Percentiles rank a stretch among this genome's conserved stretches.
Conservation (phyloP, 2,113 vertebrate genomes). For the Corythoichthys haematopterus region DNA sequence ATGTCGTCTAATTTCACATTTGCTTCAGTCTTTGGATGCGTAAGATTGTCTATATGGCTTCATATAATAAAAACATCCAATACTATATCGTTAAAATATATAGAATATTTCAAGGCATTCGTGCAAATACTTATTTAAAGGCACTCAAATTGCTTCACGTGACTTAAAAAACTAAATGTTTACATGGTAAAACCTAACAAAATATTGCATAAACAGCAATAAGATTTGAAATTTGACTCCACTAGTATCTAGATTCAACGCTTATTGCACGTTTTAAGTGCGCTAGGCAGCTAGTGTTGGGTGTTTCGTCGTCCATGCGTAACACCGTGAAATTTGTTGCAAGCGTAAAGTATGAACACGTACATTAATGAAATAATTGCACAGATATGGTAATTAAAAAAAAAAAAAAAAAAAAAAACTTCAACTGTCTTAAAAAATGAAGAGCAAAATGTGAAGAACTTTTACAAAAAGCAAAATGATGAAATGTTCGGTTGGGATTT, state of each 20-base stretch:
- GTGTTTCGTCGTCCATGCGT: constrained; percentile 34
- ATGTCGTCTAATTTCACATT: constrained; percentile 45
- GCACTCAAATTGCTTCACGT: constrained; percentile 29
- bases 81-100: not conserved
- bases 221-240: constrained; percentile 19
- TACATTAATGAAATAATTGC: constrained; percentile 56
- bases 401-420: constrained; percentile 67
- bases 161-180: constrained; percentile 40
- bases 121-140: constrained; percentile 38
- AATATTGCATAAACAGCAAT: constrained; percentile 56
- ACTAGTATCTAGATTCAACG: constrained; percentile 6
- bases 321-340: constrained; percentile 51
- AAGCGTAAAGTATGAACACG: constrained; percentile 32
- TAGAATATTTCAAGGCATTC: constrained; percentile 1
- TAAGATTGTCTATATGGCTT: constrained; percentile 60
- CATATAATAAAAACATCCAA: constrained; percentile 20
- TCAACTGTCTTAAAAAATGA: constrained; percentile 66
- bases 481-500: constrained; percentile 44
- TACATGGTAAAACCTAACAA: constrained; percentile 66
- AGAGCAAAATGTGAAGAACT: constrained; percentile 62
- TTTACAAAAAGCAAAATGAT: constrained; percentile 78
- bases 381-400: constrained; percentile 57
- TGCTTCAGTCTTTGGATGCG: constrained; percentile 46
- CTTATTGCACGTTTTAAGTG: constrained; percentile 52
- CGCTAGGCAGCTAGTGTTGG: constrained; percentile 27